Percentiles rank a stretch among this genome's conserved stretches.
phyloP scores from a whole-genome alignment of 2,888 invertebrate species.

The Drosophila mulleri region DNA sequence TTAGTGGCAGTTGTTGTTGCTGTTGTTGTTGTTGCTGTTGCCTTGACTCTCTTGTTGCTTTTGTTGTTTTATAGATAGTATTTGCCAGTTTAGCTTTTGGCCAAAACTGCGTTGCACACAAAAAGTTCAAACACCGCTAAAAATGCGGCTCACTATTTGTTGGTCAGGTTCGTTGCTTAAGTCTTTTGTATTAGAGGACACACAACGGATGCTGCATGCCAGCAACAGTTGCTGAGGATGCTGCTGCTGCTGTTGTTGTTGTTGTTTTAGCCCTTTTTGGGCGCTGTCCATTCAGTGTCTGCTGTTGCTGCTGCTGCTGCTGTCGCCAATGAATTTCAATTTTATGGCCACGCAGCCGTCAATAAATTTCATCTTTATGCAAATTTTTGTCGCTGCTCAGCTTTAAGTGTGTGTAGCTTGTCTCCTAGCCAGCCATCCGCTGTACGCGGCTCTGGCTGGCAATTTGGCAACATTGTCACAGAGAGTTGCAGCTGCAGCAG shows the following conservation, averaged over 20 bases:
- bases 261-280: constrained; percentile 23
- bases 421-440: constrained; percentile 5
- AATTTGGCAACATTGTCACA: constrained; percentile 77
- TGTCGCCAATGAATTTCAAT: constrained; percentile 77
- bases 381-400: constrained; percentile 51
- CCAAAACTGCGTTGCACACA: constrained; percentile 42
- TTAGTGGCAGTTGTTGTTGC: constrained; percentile 31
- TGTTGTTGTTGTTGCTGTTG: constrained; percentile 2
- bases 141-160: constrained; percentile 19
- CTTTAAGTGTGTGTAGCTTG: constrained; percentile 6
- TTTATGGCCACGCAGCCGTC: constrained; percentile 75
- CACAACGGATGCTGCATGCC: constrained; percentile 16
- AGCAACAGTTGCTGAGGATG: background rate
- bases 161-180: constrained; percentile 63
- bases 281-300: constrained; percentile 33
- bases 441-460: constrained; percentile 26
- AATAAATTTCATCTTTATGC: constrained; percentile 81
- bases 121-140: constrained; percentile 59
- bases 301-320: constrained; percentile 6
- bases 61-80: constrained; percentile 53
- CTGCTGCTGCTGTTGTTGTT: background rate
- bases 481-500: constrained; percentile 26
- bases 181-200: constrained; percentile 62
- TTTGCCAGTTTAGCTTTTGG: constrained; percentile 43
- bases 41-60: background rate